Evolutionary conservation across 2,888 invertebrate species (phyloP), one percentile per base, ranked within the genome.

Genomic region (Leptarthrus brevirostris): DNA sequence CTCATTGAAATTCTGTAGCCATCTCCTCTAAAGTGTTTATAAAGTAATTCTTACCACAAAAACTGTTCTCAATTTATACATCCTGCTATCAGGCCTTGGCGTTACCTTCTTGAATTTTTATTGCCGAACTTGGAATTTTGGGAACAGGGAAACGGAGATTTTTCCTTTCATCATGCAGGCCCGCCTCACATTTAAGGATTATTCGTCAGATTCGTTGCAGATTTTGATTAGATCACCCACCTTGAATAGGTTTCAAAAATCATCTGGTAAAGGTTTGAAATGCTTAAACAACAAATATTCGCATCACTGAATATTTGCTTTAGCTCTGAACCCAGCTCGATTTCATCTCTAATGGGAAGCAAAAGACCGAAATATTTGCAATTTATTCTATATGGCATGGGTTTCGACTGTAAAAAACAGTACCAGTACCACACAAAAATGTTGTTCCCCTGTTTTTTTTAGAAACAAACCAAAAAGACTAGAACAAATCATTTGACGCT

Each of bases 1-100:
- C 47, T 66, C 49, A 66, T 66, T 66, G 49, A 44, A 66, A 66
- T 66, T 49, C 66, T 14, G 26, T 12, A 16, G 30, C 14, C 4
- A 10, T 14, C 66, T 14, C 49, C 16, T 26, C 70, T 70, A 70
- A 70, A 70, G 70, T 70, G 70, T 70, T 70, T 70, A 70, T 70
- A 70, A 70, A 70, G 70, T 70, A 70, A 70, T 70, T 70, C 70
- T 70, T 52, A 70, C 70, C 70, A 70, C 36, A 70, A 70, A n/a
- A 70, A 70, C 53, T 70, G 70, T 70, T 20, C 49, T 26, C 70
- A 70, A 70, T 70, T 70, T 70, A 70, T 70, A 70, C 70, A 70
- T 70, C 70, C 70, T 70, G 70, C 70, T 53, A 52, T 52, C 70
- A 70, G 52, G 20, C 10, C 49, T 18, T 16, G 16, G 22, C 18